phyloP scores from a whole-genome alignment of 2,888 invertebrate species.

The Limnephilus lunatus region DNA sequence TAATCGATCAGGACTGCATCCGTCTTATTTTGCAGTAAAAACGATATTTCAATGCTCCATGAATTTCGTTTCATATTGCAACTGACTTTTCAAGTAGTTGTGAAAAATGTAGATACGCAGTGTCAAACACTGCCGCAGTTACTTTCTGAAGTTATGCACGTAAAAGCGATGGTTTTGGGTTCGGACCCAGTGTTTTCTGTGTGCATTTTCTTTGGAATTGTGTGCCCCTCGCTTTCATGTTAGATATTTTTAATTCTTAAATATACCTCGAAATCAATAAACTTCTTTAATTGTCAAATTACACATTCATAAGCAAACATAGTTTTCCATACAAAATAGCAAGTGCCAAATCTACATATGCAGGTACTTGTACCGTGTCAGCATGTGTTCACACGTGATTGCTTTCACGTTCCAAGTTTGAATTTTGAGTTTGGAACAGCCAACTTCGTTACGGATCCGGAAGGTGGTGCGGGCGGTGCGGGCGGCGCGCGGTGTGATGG shows the following conservation, averaged over 20 bases:
- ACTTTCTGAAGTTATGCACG: no score
- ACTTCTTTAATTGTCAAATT: neutral
- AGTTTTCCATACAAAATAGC: neutral
- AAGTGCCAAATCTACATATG: neutral
- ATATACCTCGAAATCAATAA: neutral
- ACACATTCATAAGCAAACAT: neutral
- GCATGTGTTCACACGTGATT: slow-evolving; percentile 51
- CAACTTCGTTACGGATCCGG: slow-evolving; percentile 51
- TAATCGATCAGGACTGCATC: no score
- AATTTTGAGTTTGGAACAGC: slow-evolving; percentile 42
- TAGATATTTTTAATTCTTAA: neutral
- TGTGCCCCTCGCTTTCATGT: no score
- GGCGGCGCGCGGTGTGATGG: slow-evolving; percentile 6
- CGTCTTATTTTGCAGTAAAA: no score
- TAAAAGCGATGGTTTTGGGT: no score
- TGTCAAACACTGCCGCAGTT: no score
- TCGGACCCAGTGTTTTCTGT: no score
- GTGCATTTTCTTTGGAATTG: no score
- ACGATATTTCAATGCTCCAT: no score
- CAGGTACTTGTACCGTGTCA: neutral
- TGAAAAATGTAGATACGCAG: no score
- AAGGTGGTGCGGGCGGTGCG: slow-evolving; percentile 21
- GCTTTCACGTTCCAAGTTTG: slow-evolving; percentile 48
- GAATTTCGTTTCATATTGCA: no score
- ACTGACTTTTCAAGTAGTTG: no score